Percentiles rank a stretch among this genome's conserved stretches.
Conservation (phyloP, 1,140 invertebrate genomes). For the Drosophila willistoni region DNA sequence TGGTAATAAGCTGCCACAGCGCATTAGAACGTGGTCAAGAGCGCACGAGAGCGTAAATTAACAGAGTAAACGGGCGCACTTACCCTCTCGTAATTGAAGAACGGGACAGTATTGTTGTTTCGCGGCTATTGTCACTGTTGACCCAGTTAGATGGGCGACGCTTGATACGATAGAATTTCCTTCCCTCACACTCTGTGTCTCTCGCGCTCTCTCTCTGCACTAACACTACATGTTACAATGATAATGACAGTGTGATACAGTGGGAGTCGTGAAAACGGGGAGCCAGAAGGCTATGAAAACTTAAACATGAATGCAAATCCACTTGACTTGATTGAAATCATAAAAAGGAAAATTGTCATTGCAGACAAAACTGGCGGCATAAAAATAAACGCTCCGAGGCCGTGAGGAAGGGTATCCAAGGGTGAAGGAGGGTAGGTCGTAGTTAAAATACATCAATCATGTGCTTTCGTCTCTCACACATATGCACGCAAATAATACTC, state of each 20-base stretch:
- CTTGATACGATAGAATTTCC: slow-evolving; percentile 37
- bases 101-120: slow-evolving; percentile 22
- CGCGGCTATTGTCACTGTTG: slow-evolving; percentile 47
- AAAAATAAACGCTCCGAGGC: slow-evolving; percentile 52
- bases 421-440: not conserved
- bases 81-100: slow-evolving; percentile 11
- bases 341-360: slow-evolving; percentile 62
- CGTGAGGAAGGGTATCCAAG: not conserved
- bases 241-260: slow-evolving; percentile 49
- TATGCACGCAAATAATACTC: slow-evolving; percentile 35
- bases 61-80: slow-evolving; percentile 3
- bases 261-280: slow-evolving; percentile 1
- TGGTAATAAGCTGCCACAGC: slow-evolving; percentile 53
- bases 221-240: slow-evolving; percentile 31
- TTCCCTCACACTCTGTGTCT: not conserved
- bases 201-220: not conserved
- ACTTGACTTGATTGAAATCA: slow-evolving; percentile 80
- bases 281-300: slow-evolving; percentile 53
- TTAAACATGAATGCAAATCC: slow-evolving; percentile 68
- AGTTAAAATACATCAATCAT: slow-evolving; percentile 68
- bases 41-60: slow-evolving; percentile 36
- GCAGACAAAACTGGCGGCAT: slow-evolving; percentile 53
- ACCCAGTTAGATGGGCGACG: slow-evolving; percentile 64
- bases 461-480: slow-evolving; percentile 15
- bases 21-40: slow-evolving; percentile 60